Conservation (phyloP, 2,797 vertebrate species). For the Crenuchus spilurus region DNA sequence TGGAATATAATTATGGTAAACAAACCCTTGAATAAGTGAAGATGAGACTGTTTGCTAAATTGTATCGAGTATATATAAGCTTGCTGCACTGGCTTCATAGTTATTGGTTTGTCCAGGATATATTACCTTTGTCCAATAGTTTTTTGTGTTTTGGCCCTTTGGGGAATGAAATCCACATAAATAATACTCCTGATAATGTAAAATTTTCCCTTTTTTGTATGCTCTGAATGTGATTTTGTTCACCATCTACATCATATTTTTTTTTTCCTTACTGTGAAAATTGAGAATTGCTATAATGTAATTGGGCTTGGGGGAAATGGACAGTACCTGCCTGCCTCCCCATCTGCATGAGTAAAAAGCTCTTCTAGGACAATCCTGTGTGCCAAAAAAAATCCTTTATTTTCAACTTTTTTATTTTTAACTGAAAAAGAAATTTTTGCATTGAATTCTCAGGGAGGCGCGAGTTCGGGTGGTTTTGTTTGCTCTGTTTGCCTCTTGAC, state of each 20-base stretch:
- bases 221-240: constrained; percentile 57
- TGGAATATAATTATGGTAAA: no score
- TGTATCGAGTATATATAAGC: neutral
- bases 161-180: neutral
- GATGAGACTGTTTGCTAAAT: neutral
- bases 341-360: constrained; percentile 56
- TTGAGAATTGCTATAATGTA: constrained; percentile 69
- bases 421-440: constrained; percentile 1
- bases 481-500: constrained; percentile 42
- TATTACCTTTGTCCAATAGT: neutral
- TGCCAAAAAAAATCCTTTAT: constrained; percentile 73
- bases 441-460: constrained; percentile 46
- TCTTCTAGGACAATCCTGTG: constrained; percentile 77
- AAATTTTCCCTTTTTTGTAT: constrained; percentile 50
- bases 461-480: neutral
- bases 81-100: neutral
- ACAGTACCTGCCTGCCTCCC: constrained; percentile 44
- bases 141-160: neutral
- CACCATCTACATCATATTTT: constrained; percentile 56
- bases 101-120: neutral
- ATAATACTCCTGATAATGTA: neutral
- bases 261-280: constrained; percentile 78
- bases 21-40: neutral
- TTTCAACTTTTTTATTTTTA: neutral
- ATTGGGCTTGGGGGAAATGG: constrained; percentile 62